A percentile compares a stretch with the other conserved stretches of the same genome.
phyloP scores from a whole-genome alignment of 2,113 vertebrate genomes.

The Rhea americana region DNA sequence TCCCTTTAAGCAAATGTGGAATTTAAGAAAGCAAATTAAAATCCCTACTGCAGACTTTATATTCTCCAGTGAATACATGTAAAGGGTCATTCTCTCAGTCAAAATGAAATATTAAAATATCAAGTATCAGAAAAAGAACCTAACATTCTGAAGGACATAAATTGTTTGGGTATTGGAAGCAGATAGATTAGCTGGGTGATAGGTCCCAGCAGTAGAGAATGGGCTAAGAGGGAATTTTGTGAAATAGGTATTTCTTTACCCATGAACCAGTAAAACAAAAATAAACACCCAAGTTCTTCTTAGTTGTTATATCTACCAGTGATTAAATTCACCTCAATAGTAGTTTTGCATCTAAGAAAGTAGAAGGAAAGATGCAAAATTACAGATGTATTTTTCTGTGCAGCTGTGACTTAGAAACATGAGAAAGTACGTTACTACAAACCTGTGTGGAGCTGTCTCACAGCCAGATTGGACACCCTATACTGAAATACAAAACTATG shows the following conservation, averaged over 20 bases:
- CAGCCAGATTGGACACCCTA: background rate
- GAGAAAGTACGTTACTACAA: background rate
- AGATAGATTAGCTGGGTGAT: background rate
- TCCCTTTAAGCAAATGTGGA: background rate
- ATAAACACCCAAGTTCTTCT: background rate
- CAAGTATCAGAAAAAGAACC: background rate
- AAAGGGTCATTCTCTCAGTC: background rate
- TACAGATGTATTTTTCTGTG: background rate
- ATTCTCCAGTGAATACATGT: too few species aligned
- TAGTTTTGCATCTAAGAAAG: background rate
- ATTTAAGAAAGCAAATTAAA: background rate
- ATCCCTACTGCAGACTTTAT: background rate
- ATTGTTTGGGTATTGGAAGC: background rate
- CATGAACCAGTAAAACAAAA: background rate
- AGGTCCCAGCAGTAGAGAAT: too few species aligned
- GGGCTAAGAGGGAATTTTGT: background rate
- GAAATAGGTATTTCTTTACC: background rate
- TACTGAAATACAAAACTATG: background rate
- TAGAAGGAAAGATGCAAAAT: background rate
- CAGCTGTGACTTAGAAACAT: background rate
- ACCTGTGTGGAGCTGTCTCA: background rate
- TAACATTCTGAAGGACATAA: background rate
- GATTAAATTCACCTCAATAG: background rate
- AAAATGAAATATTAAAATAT: background rate
- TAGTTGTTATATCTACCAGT: background rate